phyloP scores from a whole-genome alignment of 2,113 vertebrate species.

The Ageneiosus marmoratus region DNA sequence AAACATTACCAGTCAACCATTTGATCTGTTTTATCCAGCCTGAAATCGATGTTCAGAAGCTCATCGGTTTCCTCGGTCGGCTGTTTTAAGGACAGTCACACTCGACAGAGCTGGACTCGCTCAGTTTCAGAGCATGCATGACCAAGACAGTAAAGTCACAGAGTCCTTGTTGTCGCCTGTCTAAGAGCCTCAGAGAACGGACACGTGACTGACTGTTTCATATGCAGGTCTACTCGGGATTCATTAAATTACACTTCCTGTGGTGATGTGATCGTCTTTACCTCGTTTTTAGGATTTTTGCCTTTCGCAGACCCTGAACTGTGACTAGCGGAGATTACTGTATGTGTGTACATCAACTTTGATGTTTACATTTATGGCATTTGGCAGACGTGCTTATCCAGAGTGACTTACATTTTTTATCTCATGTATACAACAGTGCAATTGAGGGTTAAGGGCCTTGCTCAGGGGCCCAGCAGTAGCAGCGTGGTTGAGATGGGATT shows the following conservation, averaged over 20 bases:
- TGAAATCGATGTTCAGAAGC: neutral
- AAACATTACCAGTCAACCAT: constrained; percentile 27
- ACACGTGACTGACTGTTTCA: too few species aligned
- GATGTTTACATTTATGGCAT: too few species aligned
- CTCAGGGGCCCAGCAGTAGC: too few species aligned
- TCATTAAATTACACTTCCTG: neutral
- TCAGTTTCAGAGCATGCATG: neutral
- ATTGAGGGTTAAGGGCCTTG: too few species aligned
- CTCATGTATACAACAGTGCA: too few species aligned
- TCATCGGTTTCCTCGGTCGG: too few species aligned
- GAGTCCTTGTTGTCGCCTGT: neutral
- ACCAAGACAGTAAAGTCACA: neutral
- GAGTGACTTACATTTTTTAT: too few species aligned
- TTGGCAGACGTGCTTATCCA: too few species aligned
- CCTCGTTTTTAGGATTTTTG: neutral
- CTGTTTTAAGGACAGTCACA: neutral
- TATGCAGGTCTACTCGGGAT: neutral
- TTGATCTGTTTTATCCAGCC: constrained; percentile 10
- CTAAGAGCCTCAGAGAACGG: neutral
- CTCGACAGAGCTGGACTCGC: neutral
- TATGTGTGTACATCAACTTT: neutral
- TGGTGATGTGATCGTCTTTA: neutral
- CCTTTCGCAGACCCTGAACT: neutral
- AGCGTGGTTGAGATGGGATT: too few species aligned
- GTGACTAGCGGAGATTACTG: neutral